Percentiles rank a stretch among this genome's conserved stretches.
Conservation (phyloP, 2,797 vertebrate genomes). For the Leuciscus waleckii region DNA sequence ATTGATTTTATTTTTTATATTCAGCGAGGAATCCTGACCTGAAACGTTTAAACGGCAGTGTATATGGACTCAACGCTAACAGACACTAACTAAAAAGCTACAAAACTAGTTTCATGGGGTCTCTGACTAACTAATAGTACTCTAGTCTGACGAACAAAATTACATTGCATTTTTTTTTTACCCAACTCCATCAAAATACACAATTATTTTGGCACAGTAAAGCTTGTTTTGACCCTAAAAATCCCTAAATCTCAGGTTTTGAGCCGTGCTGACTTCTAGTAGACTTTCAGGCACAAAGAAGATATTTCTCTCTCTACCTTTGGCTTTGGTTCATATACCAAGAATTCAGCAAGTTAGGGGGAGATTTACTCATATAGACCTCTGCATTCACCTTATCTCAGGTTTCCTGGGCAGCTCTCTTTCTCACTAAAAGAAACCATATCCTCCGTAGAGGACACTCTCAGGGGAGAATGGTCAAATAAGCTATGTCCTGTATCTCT, state of each 20-base stretch:
- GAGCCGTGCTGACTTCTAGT: constrained; percentile 27
- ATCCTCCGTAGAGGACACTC: constrained; percentile 46
- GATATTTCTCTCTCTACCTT: constrained; percentile 30
- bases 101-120: not conserved
- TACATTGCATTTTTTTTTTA: not conserved
- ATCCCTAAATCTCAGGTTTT: constrained; percentile 24
- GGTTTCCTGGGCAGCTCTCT: constrained; percentile 20
- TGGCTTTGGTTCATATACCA: constrained; percentile 46
- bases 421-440: constrained; percentile 34
- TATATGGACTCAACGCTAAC: not conserved
- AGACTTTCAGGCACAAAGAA: constrained; percentile 38
- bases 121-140: not conserved
- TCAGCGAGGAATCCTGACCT: not conserved
- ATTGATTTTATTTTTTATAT: no score
- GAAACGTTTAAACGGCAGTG: not conserved
- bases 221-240: constrained; percentile 1
- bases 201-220: constrained; percentile 1
- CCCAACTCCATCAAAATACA: constrained; percentile 6
- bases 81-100: not conserved
- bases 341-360: constrained; percentile 32
- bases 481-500: constrained; percentile 54
- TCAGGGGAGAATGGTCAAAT: constrained; percentile 38
- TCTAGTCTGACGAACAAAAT: not conserved
- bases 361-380: constrained; percentile 46
- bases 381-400: constrained; percentile 48